phyloP scores from a whole-genome alignment of 1,140 invertebrate genomes.

The Cyclargus thomasi region DNA sequence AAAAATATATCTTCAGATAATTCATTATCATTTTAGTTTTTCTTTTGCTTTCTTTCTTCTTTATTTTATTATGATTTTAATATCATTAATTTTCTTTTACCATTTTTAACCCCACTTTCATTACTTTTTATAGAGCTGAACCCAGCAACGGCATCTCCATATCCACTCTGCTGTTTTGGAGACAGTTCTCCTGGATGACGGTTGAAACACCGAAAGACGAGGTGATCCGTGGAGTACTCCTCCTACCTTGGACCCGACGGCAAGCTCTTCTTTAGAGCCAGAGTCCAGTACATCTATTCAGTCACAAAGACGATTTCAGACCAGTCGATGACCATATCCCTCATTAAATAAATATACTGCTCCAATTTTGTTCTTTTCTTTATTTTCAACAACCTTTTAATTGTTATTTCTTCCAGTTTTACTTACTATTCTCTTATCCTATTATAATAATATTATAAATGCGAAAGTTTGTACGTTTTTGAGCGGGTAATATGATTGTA shows the following conservation, averaged over 20 bases:
- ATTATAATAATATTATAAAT: too few species aligned
- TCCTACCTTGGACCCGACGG: background rate
- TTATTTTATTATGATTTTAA: too few species aligned
- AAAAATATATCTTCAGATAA: too few species aligned
- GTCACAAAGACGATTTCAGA: constrained; percentile 5
- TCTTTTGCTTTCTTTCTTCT: too few species aligned
- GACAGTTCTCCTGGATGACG: background rate
- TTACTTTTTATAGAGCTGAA: background rate
- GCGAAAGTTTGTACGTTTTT: too few species aligned
- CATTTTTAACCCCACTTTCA: background rate
- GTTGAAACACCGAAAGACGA: background rate
- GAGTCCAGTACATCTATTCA: background rate
- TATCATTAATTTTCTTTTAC: background rate
- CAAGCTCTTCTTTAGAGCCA: background rate
- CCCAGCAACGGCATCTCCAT: background rate
- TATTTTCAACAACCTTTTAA: background rate
- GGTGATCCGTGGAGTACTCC: background rate
- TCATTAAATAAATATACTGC: background rate
- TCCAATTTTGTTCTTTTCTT: background rate
- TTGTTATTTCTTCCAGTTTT: background rate
- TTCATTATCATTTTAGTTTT: too few species aligned
- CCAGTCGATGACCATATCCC: background rate
- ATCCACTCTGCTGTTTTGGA: background rate
- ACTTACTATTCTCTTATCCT: too few species aligned
- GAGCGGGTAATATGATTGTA: too few species aligned